Percentiles rank a stretch among this genome's conserved stretches.
Conservation (phyloP, 1,140 invertebrate genomes). For the Drosophila ohnishii region DNA sequence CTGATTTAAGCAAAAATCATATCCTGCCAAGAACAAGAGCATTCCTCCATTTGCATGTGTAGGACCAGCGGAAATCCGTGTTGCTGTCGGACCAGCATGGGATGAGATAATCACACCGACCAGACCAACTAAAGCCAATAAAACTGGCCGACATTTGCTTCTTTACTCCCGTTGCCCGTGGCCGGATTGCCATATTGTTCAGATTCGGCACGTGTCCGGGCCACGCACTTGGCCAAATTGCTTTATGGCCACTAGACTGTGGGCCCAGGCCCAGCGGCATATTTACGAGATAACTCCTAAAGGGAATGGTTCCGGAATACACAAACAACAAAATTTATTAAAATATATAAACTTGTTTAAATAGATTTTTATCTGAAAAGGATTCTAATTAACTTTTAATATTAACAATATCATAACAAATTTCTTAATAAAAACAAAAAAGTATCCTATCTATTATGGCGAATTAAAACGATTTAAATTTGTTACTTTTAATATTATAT, state of each 20-base stretch:
- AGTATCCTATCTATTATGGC: too few relatives aligned
- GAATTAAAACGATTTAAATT: too few relatives aligned
- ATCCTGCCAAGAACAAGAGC: background rate
- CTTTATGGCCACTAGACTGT: conserved; percentile 44
- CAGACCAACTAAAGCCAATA: conserved; percentile 52
- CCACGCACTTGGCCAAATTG: conserved; percentile 58
- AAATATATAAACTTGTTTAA: background rate
- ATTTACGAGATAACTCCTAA: conserved; percentile 31
- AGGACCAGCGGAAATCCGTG: conserved; percentile 18
- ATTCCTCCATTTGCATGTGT: conserved; percentile 20
- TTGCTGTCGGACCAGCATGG: conserved; percentile 7
- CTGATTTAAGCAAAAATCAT: background rate
- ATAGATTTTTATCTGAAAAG: background rate
- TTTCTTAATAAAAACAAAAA: background rate
- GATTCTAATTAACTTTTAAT: background rate
- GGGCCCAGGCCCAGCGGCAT: conserved; percentile 33
- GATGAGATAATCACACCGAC: conserved; percentile 50
- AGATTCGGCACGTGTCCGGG: conserved; percentile 38
- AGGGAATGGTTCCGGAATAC: conserved; percentile 19
- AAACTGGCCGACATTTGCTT: conserved; percentile 38
- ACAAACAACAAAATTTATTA: background rate
- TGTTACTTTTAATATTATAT: too few relatives aligned
- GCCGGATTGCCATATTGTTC: conserved; percentile 11
- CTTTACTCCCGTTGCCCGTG: conserved; percentile 1
- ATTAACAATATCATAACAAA: background rate